phyloP scores from a whole-genome alignment of 2,113 vertebrate species.

The Phalacrocorax aristotelis region DNA sequence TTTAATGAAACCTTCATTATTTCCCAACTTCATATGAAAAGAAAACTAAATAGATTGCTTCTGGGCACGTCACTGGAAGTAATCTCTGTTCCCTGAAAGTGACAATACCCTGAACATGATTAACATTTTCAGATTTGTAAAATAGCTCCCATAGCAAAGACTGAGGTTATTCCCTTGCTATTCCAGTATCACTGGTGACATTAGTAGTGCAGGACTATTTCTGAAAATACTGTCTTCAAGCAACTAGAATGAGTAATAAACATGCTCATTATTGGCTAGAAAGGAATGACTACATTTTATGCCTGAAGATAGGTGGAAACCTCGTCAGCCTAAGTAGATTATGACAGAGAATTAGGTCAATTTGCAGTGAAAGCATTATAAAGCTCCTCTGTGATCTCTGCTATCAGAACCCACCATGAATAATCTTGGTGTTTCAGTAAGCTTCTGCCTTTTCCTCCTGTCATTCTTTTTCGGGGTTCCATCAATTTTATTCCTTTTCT shows the following conservation, averaged over 20 bases:
- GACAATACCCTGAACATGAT: slow-evolving; percentile 49
- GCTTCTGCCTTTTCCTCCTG: background rate
- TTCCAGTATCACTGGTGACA: background rate
- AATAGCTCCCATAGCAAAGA: slow-evolving; percentile 5
- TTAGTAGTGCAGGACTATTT: background rate
- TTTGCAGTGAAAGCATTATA: slow-evolving; percentile 9
- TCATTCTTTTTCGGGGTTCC: background rate
- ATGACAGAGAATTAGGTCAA: slow-evolving; percentile 29
- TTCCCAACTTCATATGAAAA: slow-evolving; percentile 43
- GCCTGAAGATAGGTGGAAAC: slow-evolving; percentile 23
- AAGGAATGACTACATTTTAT: background rate
- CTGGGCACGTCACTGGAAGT: background rate
- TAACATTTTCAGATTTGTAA: slow-evolving; percentile 47
- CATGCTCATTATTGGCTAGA: background rate
- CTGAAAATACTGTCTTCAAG: slow-evolving; percentile 9
- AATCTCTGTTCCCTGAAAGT: slow-evolving; percentile 36
- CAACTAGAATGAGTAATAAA: background rate
- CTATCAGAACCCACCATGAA: background rate
- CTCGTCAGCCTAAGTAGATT: background rate
- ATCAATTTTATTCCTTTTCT: background rate
- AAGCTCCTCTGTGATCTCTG: background rate
- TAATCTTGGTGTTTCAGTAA: background rate
- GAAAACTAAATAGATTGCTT: slow-evolving; percentile 51
- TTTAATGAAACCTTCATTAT: slow-evolving; percentile 65
- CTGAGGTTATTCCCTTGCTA: background rate